Percentiles rank a stretch among this genome's conserved stretches.
Evolutionary conservation across 2,797 vertebrate genomes (phyloP).

Genomic region (Megalops cyprinoides): DNA sequence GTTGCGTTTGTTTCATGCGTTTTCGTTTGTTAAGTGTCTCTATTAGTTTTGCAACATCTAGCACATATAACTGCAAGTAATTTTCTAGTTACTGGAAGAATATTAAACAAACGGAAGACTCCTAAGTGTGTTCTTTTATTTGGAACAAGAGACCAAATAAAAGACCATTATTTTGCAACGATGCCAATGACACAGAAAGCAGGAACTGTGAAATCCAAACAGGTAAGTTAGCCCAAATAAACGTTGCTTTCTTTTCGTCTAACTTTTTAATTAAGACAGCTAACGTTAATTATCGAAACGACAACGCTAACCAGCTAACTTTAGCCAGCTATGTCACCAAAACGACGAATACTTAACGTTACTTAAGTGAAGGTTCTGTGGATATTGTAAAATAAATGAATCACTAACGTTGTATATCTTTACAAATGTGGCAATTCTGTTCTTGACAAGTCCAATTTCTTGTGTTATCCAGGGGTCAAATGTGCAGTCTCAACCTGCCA

Average conservation of each 20-base stretch:
- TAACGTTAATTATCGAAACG: too few species aligned
- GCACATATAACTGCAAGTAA: too few species aligned
- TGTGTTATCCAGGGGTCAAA: constrained; percentile 48
- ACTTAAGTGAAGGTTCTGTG: too few species aligned
- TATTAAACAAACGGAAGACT: constrained; percentile 11
- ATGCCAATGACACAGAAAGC: constrained; percentile 53
- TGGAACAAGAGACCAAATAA: neutral
- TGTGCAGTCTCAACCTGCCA: constrained; percentile 45
- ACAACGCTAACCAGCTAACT: too few species aligned
- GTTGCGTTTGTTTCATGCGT: neutral
- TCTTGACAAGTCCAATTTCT: too few species aligned
- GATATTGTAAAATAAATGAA: too few species aligned
- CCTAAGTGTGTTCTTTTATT: neutral
- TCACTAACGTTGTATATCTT: too few species aligned
- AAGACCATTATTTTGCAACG: constrained; percentile 27
- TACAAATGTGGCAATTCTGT: too few species aligned
- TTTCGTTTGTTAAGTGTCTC: neutral
- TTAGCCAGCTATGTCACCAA: neutral
- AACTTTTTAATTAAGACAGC: neutral
- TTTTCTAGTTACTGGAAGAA: too few species aligned
- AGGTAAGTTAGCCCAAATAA: too few species aligned
- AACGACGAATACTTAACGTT: too few species aligned
- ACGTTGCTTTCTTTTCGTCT: neutral
- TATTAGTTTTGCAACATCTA: too few species aligned
- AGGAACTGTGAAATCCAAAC: constrained; percentile 49